These are phyloP conservation scores for Stratiomys singularior DNA, from an alignment of 2,888 invertebrate species.

Conservation along the genomic window DNA sequence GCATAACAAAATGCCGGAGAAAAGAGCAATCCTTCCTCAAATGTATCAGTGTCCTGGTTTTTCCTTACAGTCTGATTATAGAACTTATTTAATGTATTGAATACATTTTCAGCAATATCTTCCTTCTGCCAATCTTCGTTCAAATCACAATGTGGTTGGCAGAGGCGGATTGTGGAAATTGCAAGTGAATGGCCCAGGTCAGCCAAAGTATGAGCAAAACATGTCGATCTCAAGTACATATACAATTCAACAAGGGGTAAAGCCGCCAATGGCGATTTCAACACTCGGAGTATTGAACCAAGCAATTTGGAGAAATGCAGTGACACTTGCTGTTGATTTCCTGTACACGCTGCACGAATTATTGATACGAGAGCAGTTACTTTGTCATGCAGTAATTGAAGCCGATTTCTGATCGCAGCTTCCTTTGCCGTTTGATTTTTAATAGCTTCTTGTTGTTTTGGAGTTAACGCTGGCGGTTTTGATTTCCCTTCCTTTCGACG, in stretches of 20 bases:
- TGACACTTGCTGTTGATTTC: constrained; percentile 60
- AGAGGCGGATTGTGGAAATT: constrained; percentile 77
- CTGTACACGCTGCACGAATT: constrained; percentile 60
- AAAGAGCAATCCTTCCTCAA: constrained; percentile 56
- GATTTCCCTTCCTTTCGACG: constrained; percentile 81
- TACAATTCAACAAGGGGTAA: constrained; percentile 73
- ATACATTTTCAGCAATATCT: constrained; percentile 71
- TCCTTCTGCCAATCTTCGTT: constrained; percentile 82
- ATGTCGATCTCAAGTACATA: constrained; percentile 70
- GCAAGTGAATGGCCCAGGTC: constrained; percentile 73
- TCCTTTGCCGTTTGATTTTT: constrained; percentile 89
- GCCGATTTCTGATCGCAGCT: constrained; percentile 75
- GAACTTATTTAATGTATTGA: constrained; percentile 70
- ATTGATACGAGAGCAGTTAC: constrained; percentile 60
- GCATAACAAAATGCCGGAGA: constrained; percentile 85
- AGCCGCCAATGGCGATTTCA: constrained; percentile 83
- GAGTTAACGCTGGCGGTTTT: constrained; percentile 77
- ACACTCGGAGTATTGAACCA: constrained; percentile 63
- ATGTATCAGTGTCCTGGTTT: constrained; percentile 55
- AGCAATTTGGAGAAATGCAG: constrained; percentile 61
- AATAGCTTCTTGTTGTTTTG: constrained; percentile 93
- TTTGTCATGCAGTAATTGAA: constrained; percentile 70
- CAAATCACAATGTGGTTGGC: constrained; percentile 83
- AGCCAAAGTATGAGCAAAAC: constrained; percentile 66
- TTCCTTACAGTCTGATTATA: constrained; percentile 68